Conservation (phyloP, 2,888 invertebrate genomes). For the Cremastinae sp. region DNA sequence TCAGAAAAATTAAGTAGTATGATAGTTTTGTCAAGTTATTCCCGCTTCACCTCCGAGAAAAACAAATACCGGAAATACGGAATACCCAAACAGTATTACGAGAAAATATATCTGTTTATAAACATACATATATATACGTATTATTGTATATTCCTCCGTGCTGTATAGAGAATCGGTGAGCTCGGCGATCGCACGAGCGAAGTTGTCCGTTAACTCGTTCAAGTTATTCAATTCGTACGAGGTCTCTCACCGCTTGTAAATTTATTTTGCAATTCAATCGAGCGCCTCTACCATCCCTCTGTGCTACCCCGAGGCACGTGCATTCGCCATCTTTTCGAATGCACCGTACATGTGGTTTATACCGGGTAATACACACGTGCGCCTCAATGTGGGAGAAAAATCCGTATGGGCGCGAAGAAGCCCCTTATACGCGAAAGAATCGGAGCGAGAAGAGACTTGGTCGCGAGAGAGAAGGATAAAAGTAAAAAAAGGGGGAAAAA, state of each 20-base stretch:
- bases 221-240: conserved; percentile 70
- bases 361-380: conserved; percentile 41
- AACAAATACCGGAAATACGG: too few species aligned
- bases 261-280: conserved; percentile 72
- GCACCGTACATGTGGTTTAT: conserved; percentile 30
- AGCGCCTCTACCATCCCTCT: conserved; percentile 56
- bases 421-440: conserved; percentile 9
- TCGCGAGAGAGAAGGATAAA: conserved; percentile 31
- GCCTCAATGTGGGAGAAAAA: conserved; percentile 29
- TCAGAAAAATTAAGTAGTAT: too few species aligned
- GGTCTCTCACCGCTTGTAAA: conserved; percentile 68
- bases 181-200: conserved; percentile 52
- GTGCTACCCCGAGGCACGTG: conserved; percentile 40
- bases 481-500: conserved; percentile 34
- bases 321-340: conserved; percentile 50
- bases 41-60: background rate
- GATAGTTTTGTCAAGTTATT: background rate
- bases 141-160: conserved; percentile 15
- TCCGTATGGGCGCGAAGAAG: conserved; percentile 10
- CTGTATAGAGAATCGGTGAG: conserved; percentile 41
- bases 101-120: conserved; percentile 5
- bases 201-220: conserved; percentile 67
- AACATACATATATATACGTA: conserved; percentile 9
- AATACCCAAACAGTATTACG: background rate
- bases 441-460: conserved; percentile 36